Conservation (phyloP, 2,797 vertebrate species). For the Anguilla marmorata region DNA sequence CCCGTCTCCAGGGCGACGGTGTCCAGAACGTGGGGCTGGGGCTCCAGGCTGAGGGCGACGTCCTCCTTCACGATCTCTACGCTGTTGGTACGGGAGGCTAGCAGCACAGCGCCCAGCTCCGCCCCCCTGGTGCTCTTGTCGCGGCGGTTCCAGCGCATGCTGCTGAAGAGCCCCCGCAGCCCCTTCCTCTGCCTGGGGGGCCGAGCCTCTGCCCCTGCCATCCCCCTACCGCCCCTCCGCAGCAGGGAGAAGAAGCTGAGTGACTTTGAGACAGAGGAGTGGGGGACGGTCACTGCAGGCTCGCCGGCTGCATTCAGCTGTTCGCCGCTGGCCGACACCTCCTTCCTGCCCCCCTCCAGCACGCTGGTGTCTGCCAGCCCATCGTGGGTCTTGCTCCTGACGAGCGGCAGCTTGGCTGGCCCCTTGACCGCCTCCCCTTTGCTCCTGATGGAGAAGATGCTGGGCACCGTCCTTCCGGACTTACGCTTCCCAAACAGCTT, state of each 20-base stretch:
- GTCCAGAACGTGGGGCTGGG: slow-evolving; percentile 59
- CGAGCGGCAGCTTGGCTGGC: slow-evolving; percentile 71
- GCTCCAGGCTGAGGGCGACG: slow-evolving; percentile 73
- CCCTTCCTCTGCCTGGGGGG: slow-evolving; percentile 84
- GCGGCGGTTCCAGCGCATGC: slow-evolving; percentile 87
- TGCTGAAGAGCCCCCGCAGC: slow-evolving; percentile 88
- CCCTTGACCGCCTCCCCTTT: slow-evolving; percentile 79
- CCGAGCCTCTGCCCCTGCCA: slow-evolving; percentile 73
- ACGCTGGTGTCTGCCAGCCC: slow-evolving; percentile 75
- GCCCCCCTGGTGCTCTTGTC: slow-evolving; percentile 60
- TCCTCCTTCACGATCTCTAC: slow-evolving; percentile 77
- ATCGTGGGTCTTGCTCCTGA: slow-evolving; percentile 92
- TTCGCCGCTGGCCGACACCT: slow-evolving; percentile 47
- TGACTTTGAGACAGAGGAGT: slow-evolving; percentile 85
- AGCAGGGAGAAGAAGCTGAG: slow-evolving; percentile 94
- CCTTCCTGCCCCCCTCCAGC: slow-evolving; percentile 64
- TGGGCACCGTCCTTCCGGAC: slow-evolving; percentile 84
- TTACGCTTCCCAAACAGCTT: slow-evolving; percentile 93
- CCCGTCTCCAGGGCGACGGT: slow-evolving; percentile 37
- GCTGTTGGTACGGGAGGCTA: slow-evolving; percentile 73
- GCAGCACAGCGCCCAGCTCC: slow-evolving; percentile 63
- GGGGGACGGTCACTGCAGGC: slow-evolving; percentile 45
- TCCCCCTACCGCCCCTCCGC: slow-evolving; percentile 79
- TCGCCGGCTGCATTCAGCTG: slow-evolving; percentile 41
- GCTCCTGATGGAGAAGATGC: slow-evolving; percentile 93